A percentile compares a stretch with the other conserved stretches of the same genome.
Evolutionary conservation across 2,888 invertebrate species (phyloP).

Genomic region (Cistogaster globosa): DNA sequence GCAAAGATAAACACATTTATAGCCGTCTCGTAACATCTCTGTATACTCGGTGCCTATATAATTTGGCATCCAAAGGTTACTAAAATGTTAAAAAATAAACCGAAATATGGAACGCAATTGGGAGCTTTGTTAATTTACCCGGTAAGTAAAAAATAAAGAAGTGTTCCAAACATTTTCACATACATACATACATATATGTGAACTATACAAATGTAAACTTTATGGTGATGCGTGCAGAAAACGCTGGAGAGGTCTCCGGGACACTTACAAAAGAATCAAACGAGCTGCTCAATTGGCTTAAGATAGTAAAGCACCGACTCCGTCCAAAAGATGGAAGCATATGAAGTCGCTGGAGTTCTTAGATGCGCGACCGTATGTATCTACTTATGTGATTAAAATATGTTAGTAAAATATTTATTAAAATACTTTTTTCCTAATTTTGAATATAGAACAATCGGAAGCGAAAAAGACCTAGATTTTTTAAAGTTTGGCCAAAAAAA

Average conservation of each 20-base stretch:
- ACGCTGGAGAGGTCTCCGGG: slow-evolving; percentile 49
- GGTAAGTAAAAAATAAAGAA: not conserved
- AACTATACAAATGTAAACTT: not conserved
- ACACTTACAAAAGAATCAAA: slow-evolving; percentile 28
- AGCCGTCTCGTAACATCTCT: no score
- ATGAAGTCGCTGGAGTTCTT: slow-evolving; percentile 22
- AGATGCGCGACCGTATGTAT: slow-evolving; percentile 29
- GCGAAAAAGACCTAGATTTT: not conserved
- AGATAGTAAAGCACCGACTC: slow-evolving; percentile 31
- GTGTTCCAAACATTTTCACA: not conserved
- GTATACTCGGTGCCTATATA: slow-evolving; percentile 11
- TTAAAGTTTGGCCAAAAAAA: slow-evolving; percentile 14
- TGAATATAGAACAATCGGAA: not conserved
- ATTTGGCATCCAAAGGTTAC: slow-evolving; percentile 23
- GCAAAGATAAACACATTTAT: not conserved
- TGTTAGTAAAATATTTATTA: not conserved
- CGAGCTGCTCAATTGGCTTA: slow-evolving; percentile 21
- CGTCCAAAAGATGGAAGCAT: slow-evolving; percentile 40
- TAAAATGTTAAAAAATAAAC: slow-evolving; percentile 25
- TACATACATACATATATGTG: not conserved
- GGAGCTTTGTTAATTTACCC: not conserved
- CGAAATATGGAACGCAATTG: slow-evolving; percentile 27
- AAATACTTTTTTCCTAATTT: not conserved
- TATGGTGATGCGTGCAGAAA: slow-evolving; percentile 35
- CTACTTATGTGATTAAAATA: not conserved